phyloP scores from a whole-genome alignment of 2,113 vertebrate species.

The Cochlearius cochlearius region DNA sequence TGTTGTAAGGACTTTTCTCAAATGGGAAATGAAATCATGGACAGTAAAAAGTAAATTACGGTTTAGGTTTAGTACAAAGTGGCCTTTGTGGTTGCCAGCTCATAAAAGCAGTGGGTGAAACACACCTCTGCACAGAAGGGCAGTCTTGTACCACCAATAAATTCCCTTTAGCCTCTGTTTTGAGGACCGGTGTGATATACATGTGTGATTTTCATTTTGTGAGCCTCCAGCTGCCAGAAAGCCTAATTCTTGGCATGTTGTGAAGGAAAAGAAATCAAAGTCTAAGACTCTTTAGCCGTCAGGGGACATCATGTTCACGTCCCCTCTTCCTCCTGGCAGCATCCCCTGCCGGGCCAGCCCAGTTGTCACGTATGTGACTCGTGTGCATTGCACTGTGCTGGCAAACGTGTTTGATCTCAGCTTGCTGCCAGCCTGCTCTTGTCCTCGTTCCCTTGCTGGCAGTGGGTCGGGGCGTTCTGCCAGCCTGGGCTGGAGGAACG shows the following conservation, averaged over 20 bases:
- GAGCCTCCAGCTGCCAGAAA: not conserved
- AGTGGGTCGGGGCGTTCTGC: not conserved
- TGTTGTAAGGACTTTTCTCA: not conserved
- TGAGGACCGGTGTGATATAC: not conserved
- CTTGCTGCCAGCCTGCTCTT: not conserved
- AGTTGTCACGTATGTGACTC: not conserved
- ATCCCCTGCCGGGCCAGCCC: fast-evolving
- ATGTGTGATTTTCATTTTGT: not conserved
- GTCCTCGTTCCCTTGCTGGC: not conserved
- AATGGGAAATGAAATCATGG: not conserved
- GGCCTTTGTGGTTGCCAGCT: not conserved
- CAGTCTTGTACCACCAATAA: not conserved
- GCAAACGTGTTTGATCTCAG: not conserved
- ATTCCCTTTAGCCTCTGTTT: not conserved
- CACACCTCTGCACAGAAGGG: not conserved
- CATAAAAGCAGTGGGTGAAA: not conserved
- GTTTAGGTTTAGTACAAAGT: not conserved
- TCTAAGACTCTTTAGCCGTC: not conserved
- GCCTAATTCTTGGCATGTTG: not conserved
- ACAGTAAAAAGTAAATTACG: not conserved
- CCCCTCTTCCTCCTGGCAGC: not conserved
- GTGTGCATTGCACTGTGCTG: not conserved
- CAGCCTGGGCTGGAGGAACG: not conserved
- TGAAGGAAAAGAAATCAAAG: not conserved
- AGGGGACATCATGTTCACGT: not conserved